Base-by-base conservation (phyloP, 2,888 invertebrate genomes). In the Athalia rosae region DNA sequence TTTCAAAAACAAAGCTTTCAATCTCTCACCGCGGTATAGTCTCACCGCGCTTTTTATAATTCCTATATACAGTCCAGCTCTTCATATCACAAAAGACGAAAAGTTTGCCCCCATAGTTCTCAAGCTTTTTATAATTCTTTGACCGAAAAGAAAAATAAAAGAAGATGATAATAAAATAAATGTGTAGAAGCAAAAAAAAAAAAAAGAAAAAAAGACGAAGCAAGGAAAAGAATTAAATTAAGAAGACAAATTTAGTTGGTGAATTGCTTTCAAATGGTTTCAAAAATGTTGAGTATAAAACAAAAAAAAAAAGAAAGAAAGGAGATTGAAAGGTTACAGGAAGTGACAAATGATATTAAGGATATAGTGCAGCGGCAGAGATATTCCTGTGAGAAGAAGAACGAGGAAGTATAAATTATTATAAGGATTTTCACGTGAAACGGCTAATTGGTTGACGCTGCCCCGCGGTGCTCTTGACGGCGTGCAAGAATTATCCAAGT, bases 211-310 rank as follows among this genome's bases (percentile, higher is more conserved):
- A n/a, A n/a, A 0, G 28, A 28, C 28, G 28, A 28, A 28, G 28
- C 28, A 28, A 28, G 28, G 28, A 28, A 28, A 28, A 28, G 28
- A 28, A 1, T 28, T 28, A 67, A 76, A 76, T 76, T 67, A 76
- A 67, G 66, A 76, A 67, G 15, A 76, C 67, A 76, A 76, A 76
- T 76, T 76, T 58, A 53, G 66, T 67, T 76, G 67, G 67, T 64
- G 28, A 67, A 67, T 76, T 13, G 76, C 41, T 67, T 76, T 58
- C 62, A 45, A 47, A 76, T 13, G 56, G 63, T 48, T 4, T 4
- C 64, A 13, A 13, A 11, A 43, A 66, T 11, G 43, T 66, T 66
- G 41, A 8, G 43, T 43, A 66, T 45, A 45, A 4, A 15, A 41
- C 28, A 28, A 28, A 28, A 74, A 13, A 8, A n/a, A 76, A 45